Conservation (phyloP, 2,113 vertebrate genomes). For the Camelus bactrianus region DNA sequence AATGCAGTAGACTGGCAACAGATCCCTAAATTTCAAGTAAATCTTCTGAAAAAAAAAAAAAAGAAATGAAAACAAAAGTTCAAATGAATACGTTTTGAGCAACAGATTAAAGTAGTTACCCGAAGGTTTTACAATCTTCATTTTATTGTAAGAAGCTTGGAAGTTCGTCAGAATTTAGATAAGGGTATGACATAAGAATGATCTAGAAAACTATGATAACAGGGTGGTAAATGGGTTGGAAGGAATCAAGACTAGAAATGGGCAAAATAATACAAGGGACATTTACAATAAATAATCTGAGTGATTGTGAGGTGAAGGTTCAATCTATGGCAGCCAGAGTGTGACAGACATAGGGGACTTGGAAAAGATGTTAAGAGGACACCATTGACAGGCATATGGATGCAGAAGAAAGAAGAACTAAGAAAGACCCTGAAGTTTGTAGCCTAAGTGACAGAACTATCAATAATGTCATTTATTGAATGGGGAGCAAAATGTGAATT, state of each 20-base stretch:
- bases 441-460: neutral
- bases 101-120: neutral
- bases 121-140: neutral
- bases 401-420: neutral
- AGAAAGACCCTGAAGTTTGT: neutral
- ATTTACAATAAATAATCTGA: no score
- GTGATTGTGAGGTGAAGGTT: no score
- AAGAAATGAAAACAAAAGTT: neutral
- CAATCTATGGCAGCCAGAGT: accelerated
- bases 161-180: neutral
- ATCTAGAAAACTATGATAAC: neutral
- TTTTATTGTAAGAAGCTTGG: neutral
- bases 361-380: neutral
- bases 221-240: neutral
- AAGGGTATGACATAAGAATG: neutral
- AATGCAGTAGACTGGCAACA: neutral
- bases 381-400: neutral
- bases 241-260: neutral
- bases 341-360: neutral
- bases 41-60: neutral
- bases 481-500: neutral
- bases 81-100: neutral
- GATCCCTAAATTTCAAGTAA: neutral
- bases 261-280: neutral
- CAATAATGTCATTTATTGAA: neutral